A percentile compares a stretch with the other conserved stretches of the same genome.
Evolutionary conservation across 2,888 invertebrate species (phyloP).

Genomic region (Ligdia adustata): DNA sequence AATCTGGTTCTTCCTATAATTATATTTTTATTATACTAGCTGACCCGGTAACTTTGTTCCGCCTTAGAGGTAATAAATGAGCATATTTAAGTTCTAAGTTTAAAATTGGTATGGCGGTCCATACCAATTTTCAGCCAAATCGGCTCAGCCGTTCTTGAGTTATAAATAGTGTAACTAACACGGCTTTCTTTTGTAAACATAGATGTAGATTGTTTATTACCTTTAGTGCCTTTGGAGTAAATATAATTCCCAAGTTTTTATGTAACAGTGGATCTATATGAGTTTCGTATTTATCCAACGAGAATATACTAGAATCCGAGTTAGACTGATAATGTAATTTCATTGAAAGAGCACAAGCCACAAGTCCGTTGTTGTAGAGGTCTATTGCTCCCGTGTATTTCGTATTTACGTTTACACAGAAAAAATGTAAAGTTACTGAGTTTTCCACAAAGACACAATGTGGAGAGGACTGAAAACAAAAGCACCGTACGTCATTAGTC

Average conservation of each 20-base stretch:
- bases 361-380: conserved; percentile 75
- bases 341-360: conserved; percentile 67
- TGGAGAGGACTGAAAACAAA: conserved; percentile 61
- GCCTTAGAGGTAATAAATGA: too few species aligned
- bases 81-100: too few species aligned
- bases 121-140: too few species aligned
- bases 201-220: conserved; percentile 41
- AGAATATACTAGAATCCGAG: conserved; percentile 60
- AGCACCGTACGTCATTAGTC: conserved; percentile 4
- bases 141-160: too few species aligned
- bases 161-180: too few species aligned
- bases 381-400: conserved; percentile 61
- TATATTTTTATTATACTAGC: not conserved
- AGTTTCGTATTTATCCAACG: conserved; percentile 69
- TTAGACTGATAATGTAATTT: conserved; percentile 66
- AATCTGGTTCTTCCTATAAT: conserved; percentile 7
- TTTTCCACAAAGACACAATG: conserved; percentile 77
- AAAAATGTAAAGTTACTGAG: conserved; percentile 71
- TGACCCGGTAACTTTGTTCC: too few species aligned
- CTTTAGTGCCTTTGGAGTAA: conserved; percentile 66
- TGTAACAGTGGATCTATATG: conserved; percentile 73
- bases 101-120: too few species aligned
- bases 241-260: conserved; percentile 68
- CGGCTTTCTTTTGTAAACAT: too few species aligned
- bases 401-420: conserved; percentile 67